Conservation (phyloP, 2,113 vertebrate species). For the Grallaria varia region DNA sequence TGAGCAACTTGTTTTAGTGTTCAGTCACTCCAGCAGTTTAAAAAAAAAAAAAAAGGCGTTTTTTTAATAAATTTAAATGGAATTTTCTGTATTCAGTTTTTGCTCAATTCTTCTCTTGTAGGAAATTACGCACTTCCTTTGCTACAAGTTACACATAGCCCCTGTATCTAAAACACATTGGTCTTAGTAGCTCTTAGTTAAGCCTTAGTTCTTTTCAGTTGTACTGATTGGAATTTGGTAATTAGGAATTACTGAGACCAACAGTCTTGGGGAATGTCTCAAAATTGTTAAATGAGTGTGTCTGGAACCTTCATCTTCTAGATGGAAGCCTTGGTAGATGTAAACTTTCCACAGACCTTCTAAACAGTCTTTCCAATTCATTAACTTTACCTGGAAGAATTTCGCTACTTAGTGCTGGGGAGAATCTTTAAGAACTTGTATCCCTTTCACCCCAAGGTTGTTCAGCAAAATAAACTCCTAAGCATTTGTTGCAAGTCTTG, state of each 20-base stretch:
- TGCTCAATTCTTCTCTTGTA: background rate
- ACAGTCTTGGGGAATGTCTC: background rate
- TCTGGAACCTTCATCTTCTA: background rate
- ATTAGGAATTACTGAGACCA: background rate
- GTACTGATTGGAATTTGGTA: background rate
- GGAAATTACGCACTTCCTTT: background rate
- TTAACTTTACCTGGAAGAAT: background rate
- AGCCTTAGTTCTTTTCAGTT: background rate
- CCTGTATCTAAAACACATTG: background rate
- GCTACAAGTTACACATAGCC: background rate
- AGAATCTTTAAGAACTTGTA: background rate
- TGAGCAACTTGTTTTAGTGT: background rate
- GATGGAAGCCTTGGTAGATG: background rate
- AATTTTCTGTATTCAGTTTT: background rate
- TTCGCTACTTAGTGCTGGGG: background rate
- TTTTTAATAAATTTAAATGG: background rate
- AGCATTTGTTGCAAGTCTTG: background rate
- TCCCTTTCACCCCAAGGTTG: background rate
- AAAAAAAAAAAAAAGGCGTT: background rate
- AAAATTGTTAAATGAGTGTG: background rate
- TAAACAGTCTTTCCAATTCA: background rate
- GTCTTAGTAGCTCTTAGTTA: background rate
- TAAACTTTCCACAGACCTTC: background rate
- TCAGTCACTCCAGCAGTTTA: background rate
- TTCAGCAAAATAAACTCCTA: background rate